A percentile compares a stretch with the other conserved stretches of the same genome.
phyloP scores from a whole-genome alignment of 2,888 invertebrate species.

The Sarcophaga subvicina region DNA sequence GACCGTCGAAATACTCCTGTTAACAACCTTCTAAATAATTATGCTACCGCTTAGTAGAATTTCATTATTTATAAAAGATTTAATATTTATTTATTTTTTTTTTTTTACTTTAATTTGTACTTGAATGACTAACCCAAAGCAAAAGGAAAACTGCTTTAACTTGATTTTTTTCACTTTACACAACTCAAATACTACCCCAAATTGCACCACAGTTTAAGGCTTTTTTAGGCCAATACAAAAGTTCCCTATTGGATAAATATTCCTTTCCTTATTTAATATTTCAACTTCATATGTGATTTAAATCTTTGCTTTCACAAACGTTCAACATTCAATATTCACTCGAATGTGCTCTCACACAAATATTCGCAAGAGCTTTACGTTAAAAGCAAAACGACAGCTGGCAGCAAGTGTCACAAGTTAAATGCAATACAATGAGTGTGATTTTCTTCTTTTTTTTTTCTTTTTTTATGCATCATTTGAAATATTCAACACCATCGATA shows the following conservation, averaged over 20 bases:
- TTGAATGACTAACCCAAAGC: too few species aligned
- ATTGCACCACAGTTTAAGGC: too few species aligned
- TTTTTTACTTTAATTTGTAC: too few species aligned
- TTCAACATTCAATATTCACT: slow-evolving; percentile 11
- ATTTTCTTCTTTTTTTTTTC: not conserved
- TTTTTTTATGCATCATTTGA: not conserved
- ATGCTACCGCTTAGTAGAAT: too few species aligned
- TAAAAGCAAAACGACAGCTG: not conserved
- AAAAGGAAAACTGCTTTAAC: too few species aligned
- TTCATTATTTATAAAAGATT: too few species aligned
- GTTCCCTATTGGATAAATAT: too few species aligned
- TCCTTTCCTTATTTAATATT: slow-evolving; percentile 35
- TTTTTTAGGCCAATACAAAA: not conserved
- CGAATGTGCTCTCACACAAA: slow-evolving; percentile 54
- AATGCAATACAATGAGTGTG: not conserved
- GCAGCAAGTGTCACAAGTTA: slow-evolving; percentile 4
- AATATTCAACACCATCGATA: not conserved
- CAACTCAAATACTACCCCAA: too few species aligned
- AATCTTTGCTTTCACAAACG: slow-evolving; percentile 34
- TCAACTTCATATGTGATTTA: slow-evolving; percentile 56
- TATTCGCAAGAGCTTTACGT: not conserved
- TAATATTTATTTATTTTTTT: too few species aligned
- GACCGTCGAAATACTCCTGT: too few species aligned
- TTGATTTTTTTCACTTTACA: too few species aligned
- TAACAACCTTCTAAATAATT: too few species aligned